Evolutionary conservation across 1,140 invertebrate species (phyloP).

Genomic region (Drosophila kohkoa): DNA sequence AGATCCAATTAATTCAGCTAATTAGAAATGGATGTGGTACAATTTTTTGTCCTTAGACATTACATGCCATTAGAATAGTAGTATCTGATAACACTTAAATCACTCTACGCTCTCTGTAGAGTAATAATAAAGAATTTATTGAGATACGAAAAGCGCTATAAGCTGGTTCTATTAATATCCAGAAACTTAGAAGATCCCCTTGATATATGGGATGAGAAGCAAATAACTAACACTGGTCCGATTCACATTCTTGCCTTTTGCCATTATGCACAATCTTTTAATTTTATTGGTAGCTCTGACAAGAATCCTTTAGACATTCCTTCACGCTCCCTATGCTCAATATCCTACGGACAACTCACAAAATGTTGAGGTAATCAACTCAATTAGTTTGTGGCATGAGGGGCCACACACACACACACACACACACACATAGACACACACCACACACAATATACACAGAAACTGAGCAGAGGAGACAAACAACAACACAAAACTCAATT

Average conservation of each 20-base stretch:
- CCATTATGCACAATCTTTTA: constrained; percentile 1
- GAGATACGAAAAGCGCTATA: no score
- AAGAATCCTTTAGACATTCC: constrained; percentile 1
- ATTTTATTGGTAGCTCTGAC: neutral
- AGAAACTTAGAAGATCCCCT: no score
- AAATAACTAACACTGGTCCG: neutral
- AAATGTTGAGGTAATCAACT: constrained; percentile 67
- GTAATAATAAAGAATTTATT: no score
- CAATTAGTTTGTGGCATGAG: constrained; percentile 63
- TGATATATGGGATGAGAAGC: no score
- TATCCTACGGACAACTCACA: constrained; percentile 26
- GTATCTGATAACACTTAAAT: no score
- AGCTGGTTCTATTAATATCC: no score
- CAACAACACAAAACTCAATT: constrained; percentile 77
- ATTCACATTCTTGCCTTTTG: neutral
- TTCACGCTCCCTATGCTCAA: neutral
- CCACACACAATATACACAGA: constrained; percentile 9
- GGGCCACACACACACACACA: neutral
- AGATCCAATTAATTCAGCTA: no score
- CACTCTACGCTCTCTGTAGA: no score
- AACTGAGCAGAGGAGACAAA: constrained; percentile 29
- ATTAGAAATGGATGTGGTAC: no score
- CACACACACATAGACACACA: neutral
- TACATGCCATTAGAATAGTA: no score
- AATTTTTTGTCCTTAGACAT: no score